Percentiles rank a stretch among this genome's conserved stretches.
These are phyloP conservation scores for Drosophila parthenogenetica DNA, from an alignment of 2,888 invertebrate genomes.

Conservation along the genomic window DNA sequence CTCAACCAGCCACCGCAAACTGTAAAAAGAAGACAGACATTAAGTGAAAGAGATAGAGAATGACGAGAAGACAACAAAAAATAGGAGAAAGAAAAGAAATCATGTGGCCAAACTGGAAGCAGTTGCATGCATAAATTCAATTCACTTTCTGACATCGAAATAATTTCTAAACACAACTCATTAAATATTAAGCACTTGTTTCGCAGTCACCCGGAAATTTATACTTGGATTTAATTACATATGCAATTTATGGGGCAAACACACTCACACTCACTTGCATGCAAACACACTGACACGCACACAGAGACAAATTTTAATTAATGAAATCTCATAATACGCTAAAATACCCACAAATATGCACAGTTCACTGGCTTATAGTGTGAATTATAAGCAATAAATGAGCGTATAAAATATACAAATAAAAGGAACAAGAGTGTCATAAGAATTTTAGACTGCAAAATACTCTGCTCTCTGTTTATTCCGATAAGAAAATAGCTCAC, in stretches of 20 bases:
- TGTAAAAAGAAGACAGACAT: constrained; percentile 2
- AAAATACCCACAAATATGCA: constrained; percentile 31
- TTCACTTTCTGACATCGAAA: constrained; percentile 37
- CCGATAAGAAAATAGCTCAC: too few species aligned
- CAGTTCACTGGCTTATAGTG: constrained; percentile 29
- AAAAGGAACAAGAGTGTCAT: not conserved
- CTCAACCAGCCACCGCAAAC: constrained; percentile 46
- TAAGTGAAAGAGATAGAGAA: constrained; percentile 1
- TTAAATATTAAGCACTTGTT: constrained; percentile 68
- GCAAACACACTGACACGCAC: not conserved
- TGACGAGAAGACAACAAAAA: not conserved
- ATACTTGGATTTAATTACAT: constrained; percentile 59
- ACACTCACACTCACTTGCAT: constrained; percentile 2
- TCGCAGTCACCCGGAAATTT: constrained; percentile 57
- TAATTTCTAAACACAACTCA: constrained; percentile 64
- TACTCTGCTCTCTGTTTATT: not conserved
- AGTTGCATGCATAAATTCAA: constrained; percentile 42
- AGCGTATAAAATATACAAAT: constrained; percentile 30
- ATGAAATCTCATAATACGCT: constrained; percentile 65
- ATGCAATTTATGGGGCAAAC: constrained; percentile 52
- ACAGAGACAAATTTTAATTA: constrained; percentile 68
- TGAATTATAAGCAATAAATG: constrained; percentile 55
- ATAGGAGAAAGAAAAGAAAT: constrained; percentile 9
- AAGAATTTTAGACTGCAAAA: not conserved
- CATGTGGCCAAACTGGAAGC: constrained; percentile 27